Evolutionary conservation across 2,888 invertebrate genomes (phyloP), one percentile per base, ranked within the genome.

Genomic region (Apoda limacodes): DNA sequence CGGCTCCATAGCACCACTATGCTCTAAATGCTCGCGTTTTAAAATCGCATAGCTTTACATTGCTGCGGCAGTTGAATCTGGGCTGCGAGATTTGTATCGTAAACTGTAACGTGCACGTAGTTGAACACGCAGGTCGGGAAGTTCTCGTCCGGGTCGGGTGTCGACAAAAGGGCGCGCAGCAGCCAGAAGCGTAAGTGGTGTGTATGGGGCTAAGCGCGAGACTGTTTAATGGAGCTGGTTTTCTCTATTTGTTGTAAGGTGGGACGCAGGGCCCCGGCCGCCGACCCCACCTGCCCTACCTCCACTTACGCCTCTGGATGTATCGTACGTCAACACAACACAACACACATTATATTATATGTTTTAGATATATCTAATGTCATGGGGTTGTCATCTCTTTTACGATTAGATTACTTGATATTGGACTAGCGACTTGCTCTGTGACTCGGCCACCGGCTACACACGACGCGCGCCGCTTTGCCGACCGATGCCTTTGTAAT

Each of bases 291-390:
- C 78, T 82, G 80, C 81, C 82, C 60, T 82, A 78, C 61, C 80
- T 82, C 70, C 82, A 81, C 78, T 81, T 81, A 71, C 82, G 82
- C 71, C 75, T 82, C 74, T 82, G 82, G 82, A 81, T 82, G 81
- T 80, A 82, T 78, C 82, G 82, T 82, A 82, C 69, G 81, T 81
- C 59, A 58, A 55, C 54, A n/a, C n/a, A n/a, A n/a, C n/a, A n/a
- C n/a, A n/a, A n/a, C n/a, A n/a, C n/a, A n/a, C n/a, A n/a, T n/a
- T n/a, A n/a, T n/a, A n/a, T n/a, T n/a, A n/a, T n/a, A n/a, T n/a
- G n/a, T n/a, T n/a, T n/a, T n/a, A n/a, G n/a, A n/a, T n/a, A n/a
- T n/a, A n/a, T n/a, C n/a, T n/a, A n/a, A n/a, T n/a, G n/a, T n/a
- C n/a, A n/a, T n/a, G n/a, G n/a, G n/a, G n/a, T n/a, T n/a, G n/a